Evolutionary conservation across 2,113 vertebrate genomes (phyloP), one percentile per base, ranked within the genome.

Genomic region (Nipponia nippon): DNA sequence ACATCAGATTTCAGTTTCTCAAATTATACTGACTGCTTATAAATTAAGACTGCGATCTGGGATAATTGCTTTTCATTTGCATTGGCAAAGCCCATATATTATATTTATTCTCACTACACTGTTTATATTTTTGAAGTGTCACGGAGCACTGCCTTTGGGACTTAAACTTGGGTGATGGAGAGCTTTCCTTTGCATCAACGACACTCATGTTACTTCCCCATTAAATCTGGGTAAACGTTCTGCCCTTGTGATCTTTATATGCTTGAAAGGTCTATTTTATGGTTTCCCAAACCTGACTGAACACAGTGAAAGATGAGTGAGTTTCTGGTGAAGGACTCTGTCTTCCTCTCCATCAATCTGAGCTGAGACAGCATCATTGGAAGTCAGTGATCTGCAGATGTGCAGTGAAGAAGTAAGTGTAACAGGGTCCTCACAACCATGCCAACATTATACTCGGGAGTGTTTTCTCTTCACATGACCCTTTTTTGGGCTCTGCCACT

Each of bases 1-100:
- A 98, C 86, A 90, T 97, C 95, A 98, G 95, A 97, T 97, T 94
- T 97, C 95, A 73, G 91, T 97, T 96, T 97, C 94, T 98, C 97
- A 97, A 97, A 97, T 97, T 98, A 97, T 95, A 96, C 87, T 88
- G 91, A 95, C 96, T 97, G 91, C 89, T 96, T 97, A 91, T 94
- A 94, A 97, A 97, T 96, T 98, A 97, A 94, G 87, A 88, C 75
- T 87, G 69, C 4, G 29, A 97, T 98, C 97, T 96, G 94, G 83
- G 95, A 87, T 97, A 97, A 98, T 86, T 93, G 73, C 88, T 94
- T 97, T 97, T 95, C 96, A 96, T 97, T 97, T 97, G 96, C 96
- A 93, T 91, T 93, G 93, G 96, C 95, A 95, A 96, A 95, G 96
- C 69, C 26, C 79, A 72, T 93, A 92, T 87, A 96, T 97, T 95